phyloP scores from a whole-genome alignment of 2,797 vertebrate genomes.

The Ctenochaetus hawaiiensis region DNA sequence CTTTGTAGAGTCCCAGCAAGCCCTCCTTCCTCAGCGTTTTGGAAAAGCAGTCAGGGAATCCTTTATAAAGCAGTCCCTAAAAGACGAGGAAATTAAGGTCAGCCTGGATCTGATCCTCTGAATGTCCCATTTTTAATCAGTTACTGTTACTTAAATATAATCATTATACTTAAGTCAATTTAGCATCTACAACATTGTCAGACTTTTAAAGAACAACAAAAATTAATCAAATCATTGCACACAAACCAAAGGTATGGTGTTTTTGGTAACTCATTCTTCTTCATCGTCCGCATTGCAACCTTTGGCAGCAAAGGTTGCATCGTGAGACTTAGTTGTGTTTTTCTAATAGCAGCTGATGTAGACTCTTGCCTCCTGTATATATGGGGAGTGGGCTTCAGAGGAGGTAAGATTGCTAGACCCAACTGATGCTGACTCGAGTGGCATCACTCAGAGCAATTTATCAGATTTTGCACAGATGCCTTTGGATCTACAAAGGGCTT shows the following conservation, averaged over 20 bases:
- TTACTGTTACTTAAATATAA: not conserved
- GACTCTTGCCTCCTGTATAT: not conserved
- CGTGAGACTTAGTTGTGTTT: not conserved
- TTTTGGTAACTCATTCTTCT: not conserved
- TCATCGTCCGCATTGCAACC: not conserved
- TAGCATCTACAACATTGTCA: too few species aligned
- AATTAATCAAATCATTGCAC: too few species aligned
- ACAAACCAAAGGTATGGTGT: too few species aligned
- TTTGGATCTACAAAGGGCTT: not conserved
- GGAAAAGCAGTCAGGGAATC: slow-evolving; percentile 85
- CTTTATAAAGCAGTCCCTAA: slow-evolving; percentile 84
- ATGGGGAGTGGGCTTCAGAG: not conserved
- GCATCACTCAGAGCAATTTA: not conserved
- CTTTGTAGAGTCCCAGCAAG: slow-evolving; percentile 87
- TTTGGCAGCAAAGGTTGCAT: too few species aligned
- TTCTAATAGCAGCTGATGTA: not conserved
- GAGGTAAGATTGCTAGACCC: too few species aligned
- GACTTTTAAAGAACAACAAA: too few species aligned
- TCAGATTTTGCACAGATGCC: not conserved
- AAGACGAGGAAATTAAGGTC: slow-evolving; percentile 26
- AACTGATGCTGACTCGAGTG: not conserved
- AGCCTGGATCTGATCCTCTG: not conserved
- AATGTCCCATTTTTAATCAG: not conserved
- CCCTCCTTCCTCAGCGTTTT: slow-evolving; percentile 85
- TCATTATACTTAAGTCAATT: too few species aligned